Percentiles rank a stretch among this genome's conserved stretches.
phyloP scores from a whole-genome alignment of 1,140 invertebrate genomes.

The Penaeus chinensis region DNA sequence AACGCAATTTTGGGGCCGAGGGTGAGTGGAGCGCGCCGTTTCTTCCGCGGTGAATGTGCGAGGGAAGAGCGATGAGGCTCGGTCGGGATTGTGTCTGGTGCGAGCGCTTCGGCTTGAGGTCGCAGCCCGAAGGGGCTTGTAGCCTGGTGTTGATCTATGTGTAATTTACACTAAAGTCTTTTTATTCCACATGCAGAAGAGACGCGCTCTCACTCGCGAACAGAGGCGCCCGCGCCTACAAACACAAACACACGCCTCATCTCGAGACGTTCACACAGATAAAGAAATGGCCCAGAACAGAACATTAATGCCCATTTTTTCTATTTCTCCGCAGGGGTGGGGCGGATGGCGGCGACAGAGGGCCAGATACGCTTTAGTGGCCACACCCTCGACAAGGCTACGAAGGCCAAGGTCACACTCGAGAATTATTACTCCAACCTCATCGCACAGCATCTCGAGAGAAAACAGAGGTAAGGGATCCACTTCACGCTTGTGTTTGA shows the following conservation, averaged over 20 bases:
- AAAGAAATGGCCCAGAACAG: not conserved
- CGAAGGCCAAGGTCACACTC: conserved; percentile 97
- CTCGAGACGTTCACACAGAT: not conserved
- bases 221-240: not conserved
- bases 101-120: too few relatives aligned
- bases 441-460: conserved; percentile 95
- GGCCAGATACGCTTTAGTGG: conserved; percentile 84
- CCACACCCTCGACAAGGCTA: conserved; percentile 98
- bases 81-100: too few relatives aligned
- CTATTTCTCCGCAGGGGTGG: conserved; percentile 55
- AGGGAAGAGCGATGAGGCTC: too few relatives aligned
- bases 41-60: too few relatives aligned
- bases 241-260: not conserved
- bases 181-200: too few relatives aligned
- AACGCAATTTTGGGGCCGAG: too few relatives aligned
- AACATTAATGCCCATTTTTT: not conserved
- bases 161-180: too few relatives aligned
- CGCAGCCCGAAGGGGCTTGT: too few relatives aligned
- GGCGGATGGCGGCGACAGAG: conserved; percentile 64
- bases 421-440: conserved; percentile 99
- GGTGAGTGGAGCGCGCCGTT: too few relatives aligned
- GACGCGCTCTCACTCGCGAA: too few relatives aligned
- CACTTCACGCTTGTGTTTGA: too few relatives aligned
- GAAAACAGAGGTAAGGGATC: conserved; percentile 87
- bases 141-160: too few relatives aligned